phyloP scores from a whole-genome alignment of 1,140 invertebrate species.

The Drosophila mayri region DNA sequence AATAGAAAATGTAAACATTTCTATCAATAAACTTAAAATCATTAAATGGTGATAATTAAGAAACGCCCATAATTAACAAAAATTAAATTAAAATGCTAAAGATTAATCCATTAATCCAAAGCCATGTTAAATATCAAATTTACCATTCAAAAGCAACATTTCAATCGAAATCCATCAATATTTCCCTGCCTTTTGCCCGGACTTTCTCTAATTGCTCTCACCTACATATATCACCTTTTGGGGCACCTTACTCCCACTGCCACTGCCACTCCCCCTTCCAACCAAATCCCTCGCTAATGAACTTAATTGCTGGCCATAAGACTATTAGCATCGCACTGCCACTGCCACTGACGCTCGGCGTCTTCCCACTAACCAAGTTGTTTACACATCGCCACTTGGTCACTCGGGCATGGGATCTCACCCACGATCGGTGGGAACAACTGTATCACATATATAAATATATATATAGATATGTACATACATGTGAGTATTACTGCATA shows the following conservation, averaged over 20 bases:
- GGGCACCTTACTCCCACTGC: neutral
- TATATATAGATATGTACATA: neutral
- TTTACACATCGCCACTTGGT: slow-evolving; percentile 64
- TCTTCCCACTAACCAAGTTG: slow-evolving; percentile 50
- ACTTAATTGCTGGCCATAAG: slow-evolving; percentile 69
- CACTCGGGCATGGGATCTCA: slow-evolving; percentile 23
- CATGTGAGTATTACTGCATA: slow-evolving; percentile 10
- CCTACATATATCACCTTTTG: neutral
- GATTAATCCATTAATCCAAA: no score
- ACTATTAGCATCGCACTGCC: slow-evolving; percentile 57
- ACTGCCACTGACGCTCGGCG: slow-evolving; percentile 1
- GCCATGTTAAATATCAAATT: neutral
- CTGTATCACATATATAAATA: neutral
- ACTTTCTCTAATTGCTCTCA: neutral
- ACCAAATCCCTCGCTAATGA: slow-evolving; percentile 39
- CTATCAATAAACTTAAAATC: no score
- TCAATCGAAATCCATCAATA: neutral
- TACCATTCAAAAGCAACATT: neutral
- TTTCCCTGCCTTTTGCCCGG: neutral
- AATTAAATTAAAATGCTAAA: no score
- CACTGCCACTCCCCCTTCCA: neutral
- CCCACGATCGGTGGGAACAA: slow-evolving; percentile 11
- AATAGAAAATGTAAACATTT: no score
- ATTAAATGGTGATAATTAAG: no score
- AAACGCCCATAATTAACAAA: no score